Conservation (phyloP, 2,113 vertebrate genomes). For the Shinisaurus crocodilurus region DNA sequence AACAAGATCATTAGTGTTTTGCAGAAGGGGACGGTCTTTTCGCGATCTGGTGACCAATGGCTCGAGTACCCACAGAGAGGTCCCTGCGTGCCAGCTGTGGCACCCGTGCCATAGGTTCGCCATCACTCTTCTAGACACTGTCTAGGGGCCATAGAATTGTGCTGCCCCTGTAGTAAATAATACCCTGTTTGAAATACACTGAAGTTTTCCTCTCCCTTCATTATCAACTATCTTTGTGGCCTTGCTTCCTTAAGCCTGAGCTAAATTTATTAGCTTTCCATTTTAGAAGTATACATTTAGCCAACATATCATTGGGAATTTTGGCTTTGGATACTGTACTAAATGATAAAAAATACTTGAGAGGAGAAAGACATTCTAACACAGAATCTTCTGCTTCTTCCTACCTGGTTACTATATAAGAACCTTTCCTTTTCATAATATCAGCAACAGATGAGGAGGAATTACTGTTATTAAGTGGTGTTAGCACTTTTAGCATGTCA, state of each 20-base stretch:
- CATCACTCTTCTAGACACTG: no score
- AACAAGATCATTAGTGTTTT: no score
- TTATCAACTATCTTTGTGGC: not conserved
- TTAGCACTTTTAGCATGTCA: constrained; percentile 23
- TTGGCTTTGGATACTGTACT: not conserved
- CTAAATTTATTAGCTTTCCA: not conserved
- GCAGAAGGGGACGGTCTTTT: no score
- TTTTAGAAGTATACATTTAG: not conserved
- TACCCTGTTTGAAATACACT: not conserved
- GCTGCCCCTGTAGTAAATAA: not conserved
- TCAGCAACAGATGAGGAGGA: constrained; percentile 19
- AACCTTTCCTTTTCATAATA: constrained; percentile 17
- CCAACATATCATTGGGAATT: no score
- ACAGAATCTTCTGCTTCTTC: not conserved
- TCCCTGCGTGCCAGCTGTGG: no score
- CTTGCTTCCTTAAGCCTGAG: not conserved
- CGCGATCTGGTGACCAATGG: no score
- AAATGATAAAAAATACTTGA: not conserved
- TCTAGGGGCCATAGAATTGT: no score
- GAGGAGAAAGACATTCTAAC: not conserved
- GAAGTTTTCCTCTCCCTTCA: not conserved
- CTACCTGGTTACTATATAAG: constrained; percentile 21
- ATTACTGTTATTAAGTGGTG: constrained; percentile 15
- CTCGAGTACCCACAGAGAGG: no score
- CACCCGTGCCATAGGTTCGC: no score